phyloP scores from a whole-genome alignment of 2,113 vertebrate genomes.

The Zapornia atra region DNA sequence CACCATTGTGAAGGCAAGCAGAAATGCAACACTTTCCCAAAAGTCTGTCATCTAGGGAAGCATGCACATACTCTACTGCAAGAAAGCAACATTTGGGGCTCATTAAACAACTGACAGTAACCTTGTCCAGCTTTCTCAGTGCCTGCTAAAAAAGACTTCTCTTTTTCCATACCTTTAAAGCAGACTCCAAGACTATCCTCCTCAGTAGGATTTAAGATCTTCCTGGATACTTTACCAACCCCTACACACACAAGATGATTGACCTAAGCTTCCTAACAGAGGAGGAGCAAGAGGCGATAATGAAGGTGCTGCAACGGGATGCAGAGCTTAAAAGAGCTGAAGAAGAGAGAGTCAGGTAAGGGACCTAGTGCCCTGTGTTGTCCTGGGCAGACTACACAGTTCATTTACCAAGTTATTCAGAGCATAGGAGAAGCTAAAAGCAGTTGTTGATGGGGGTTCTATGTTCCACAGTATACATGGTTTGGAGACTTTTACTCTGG shows the following conservation, averaged over 20 bases:
- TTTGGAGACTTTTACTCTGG: not conserved
- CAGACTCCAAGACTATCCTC: not conserved
- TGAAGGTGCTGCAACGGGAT: slow-evolving; percentile 88
- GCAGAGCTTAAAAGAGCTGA: slow-evolving; percentile 86
- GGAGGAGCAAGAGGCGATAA: slow-evolving; percentile 88
- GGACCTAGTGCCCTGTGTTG: not conserved
- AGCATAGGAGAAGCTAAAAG: not conserved
- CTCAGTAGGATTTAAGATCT: not conserved
- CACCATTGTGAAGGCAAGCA: not conserved
- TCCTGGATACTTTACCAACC: not conserved
- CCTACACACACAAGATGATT: slow-evolving; percentile 80
- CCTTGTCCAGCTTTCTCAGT: not conserved
- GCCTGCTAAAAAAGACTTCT: not conserved
- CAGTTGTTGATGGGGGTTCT: not conserved
- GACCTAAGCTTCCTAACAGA: slow-evolving; percentile 92
- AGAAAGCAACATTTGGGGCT: not conserved
- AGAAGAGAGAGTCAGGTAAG: slow-evolving; percentile 89
- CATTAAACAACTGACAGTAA: not conserved
- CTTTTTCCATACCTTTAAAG: not conserved
- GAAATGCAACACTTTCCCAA: not conserved
- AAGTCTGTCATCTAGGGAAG: not conserved
- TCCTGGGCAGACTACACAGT: not conserved
- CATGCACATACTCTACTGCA: not conserved
- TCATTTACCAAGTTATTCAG: not conserved
- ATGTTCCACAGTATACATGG: not conserved